phyloP scores from a whole-genome alignment of 2,797 vertebrate genomes.

The Karalla daura region DNA sequence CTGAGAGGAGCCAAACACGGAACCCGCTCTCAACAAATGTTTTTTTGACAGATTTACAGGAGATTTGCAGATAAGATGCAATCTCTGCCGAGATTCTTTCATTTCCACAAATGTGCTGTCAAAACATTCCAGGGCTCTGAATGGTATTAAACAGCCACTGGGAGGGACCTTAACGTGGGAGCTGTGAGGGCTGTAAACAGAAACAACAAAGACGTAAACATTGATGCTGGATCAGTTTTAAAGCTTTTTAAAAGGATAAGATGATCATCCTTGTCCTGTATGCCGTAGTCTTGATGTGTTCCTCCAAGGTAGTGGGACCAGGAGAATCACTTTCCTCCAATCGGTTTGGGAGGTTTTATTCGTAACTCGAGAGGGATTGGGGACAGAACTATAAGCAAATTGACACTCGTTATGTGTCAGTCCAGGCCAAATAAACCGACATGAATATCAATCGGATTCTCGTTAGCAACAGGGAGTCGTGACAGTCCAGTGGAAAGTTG shows the following conservation, averaged over 20 bases:
- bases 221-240: too few relatives aligned
- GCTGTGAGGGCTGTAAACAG: not conserved
- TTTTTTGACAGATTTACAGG: not conserved
- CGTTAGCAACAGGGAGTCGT: not conserved
- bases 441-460: conserved; percentile 14
- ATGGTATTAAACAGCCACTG: too few relatives aligned
- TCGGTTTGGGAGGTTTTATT: too few relatives aligned
- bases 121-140: conserved; percentile 41
- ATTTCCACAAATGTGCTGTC: not conserved
- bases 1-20: not conserved
- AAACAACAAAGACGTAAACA: not conserved
- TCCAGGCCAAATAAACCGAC: not conserved
- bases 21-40: too few relatives aligned
- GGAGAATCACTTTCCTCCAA: too few relatives aligned
- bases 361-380: too few relatives aligned
- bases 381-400: too few relatives aligned
- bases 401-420: not conserved
- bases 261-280: not conserved
- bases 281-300: too few relatives aligned
- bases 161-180: not conserved
- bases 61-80: not conserved
- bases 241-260: too few relatives aligned
- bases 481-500: conserved; percentile 25
- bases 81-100: not conserved
- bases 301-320: too few relatives aligned